A percentile compares a stretch with the other conserved stretches of the same genome.
These are phyloP conservation scores for Heliconius hortense DNA, from an alignment of 2,888 invertebrate genomes.

Conservation along the genomic window DNA sequence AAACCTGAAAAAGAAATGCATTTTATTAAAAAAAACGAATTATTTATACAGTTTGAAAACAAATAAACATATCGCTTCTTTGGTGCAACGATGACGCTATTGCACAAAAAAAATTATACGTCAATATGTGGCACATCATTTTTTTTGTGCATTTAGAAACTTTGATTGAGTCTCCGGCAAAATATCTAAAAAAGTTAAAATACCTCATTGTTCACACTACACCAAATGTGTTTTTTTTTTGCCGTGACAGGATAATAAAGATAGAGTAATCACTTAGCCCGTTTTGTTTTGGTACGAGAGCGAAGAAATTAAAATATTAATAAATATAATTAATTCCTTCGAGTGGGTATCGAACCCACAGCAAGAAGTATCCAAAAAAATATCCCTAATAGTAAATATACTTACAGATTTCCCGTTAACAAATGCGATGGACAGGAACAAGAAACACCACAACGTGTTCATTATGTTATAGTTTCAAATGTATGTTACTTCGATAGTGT, in stretches of 20 bases:
- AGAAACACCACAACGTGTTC: slow-evolving; percentile 12
- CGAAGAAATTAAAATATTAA: too few relatives aligned
- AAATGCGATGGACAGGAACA: slow-evolving; percentile 19
- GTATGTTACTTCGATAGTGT: not conserved
- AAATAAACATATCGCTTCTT: too few relatives aligned
- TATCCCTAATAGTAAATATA: not conserved
- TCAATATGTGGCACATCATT: too few relatives aligned
- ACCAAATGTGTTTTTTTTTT: too few relatives aligned
- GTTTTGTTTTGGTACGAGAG: too few relatives aligned
- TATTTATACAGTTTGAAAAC: not conserved
- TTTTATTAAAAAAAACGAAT: not conserved
- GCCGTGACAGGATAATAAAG: too few relatives aligned
- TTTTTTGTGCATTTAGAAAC: too few relatives aligned
- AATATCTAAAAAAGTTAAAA: too few relatives aligned
- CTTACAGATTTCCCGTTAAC: slow-evolving; percentile 30
- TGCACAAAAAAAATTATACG: not conserved
- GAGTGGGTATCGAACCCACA: too few relatives aligned
- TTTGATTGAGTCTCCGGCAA: not conserved
- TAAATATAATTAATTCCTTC: too few relatives aligned
- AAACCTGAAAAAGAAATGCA: not conserved
- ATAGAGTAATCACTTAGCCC: too few relatives aligned
- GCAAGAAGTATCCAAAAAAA: not conserved
- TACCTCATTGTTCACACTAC: too few relatives aligned
- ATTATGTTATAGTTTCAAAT: not conserved
- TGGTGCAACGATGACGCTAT: not conserved